Conservation (phyloP, 2,888 invertebrate genomes). For the Leucoma salicis region DNA sequence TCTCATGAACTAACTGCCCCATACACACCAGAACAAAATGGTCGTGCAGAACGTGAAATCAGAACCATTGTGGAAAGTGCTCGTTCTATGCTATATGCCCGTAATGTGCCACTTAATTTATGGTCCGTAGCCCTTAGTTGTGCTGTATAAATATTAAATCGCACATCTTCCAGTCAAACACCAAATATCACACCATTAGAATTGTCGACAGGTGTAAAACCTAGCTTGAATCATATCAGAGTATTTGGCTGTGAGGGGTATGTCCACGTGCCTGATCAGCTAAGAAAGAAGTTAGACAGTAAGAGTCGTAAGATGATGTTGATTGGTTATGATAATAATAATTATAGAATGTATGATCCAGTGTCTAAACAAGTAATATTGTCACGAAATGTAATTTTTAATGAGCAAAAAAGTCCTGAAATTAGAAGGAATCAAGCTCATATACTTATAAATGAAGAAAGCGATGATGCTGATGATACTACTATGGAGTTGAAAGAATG, state of each 20-base stretch:
- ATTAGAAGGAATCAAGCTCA: slow-evolving; percentile 12
- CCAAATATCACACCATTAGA: slow-evolving; percentile 34
- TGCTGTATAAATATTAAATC: slow-evolving; percentile 44
- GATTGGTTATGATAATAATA: slow-evolving; percentile 38
- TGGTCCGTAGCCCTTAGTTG: slow-evolving; percentile 54
- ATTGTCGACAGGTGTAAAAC: slow-evolving; percentile 34
- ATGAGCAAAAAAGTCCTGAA: slow-evolving; percentile 16
- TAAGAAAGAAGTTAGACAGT: slow-evolving; percentile 18
- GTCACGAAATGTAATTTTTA: slow-evolving; percentile 33
- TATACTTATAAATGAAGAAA: neutral
- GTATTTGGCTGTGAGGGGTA: slow-evolving; percentile 38
- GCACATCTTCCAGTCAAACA: slow-evolving; percentile 36
- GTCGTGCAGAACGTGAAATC: slow-evolving; percentile 38
- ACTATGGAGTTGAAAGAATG: neutral
- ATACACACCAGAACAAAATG: slow-evolving; percentile 42
- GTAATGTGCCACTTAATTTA: slow-evolving; percentile 24
- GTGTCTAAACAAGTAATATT: slow-evolving; percentile 12
- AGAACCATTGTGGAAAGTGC: slow-evolving; percentile 40
- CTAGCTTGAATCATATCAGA: slow-evolving; percentile 20
- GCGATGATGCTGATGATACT: neutral
- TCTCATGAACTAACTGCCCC: slow-evolving; percentile 35
- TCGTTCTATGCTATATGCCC: slow-evolving; percentile 33
- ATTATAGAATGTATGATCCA: slow-evolving; percentile 35
- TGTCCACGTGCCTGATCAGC: slow-evolving; percentile 41
- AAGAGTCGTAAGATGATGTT: slow-evolving; percentile 33